These are phyloP conservation scores for Eclectus roratus DNA, from an alignment of 2,113 vertebrate genomes.

Conservation along the genomic window DNA sequence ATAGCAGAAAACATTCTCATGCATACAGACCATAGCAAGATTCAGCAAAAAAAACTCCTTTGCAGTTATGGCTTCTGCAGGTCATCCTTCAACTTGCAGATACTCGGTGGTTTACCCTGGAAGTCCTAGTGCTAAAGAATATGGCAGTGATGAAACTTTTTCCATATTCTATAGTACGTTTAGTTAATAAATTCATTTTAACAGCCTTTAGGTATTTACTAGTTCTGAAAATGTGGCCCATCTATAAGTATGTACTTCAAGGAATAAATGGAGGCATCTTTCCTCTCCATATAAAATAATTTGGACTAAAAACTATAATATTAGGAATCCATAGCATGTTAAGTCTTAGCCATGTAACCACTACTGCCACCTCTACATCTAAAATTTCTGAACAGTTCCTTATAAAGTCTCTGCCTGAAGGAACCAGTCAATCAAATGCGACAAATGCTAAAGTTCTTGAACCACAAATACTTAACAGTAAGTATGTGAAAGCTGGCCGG, in stretches of 20 bases:
- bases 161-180: neutral
- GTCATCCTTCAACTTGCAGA: neutral
- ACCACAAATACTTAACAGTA: neutral
- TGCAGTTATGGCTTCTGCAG: neutral
- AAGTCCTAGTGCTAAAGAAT: neutral
- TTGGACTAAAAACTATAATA: neutral
- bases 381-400: neutral
- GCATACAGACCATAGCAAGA: neutral
- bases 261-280: neutral
- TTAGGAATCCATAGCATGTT: neutral
- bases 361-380: neutral
- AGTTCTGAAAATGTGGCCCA: neutral
- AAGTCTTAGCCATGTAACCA: neutral
- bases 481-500: neutral
- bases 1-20: neutral
- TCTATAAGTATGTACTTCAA: neutral
- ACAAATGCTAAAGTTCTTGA: neutral
- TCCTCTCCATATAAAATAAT: neutral
- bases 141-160: neutral
- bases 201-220: neutral
- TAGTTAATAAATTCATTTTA: neutral
- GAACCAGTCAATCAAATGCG: neutral
- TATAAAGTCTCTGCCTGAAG: neutral
- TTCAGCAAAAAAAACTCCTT: neutral
- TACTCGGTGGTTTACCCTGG: neutral